A percentile compares a stretch with the other conserved stretches of the same genome.
Conservation (phyloP, 2,113 vertebrate genomes). For the Ascaphus truei region DNA sequence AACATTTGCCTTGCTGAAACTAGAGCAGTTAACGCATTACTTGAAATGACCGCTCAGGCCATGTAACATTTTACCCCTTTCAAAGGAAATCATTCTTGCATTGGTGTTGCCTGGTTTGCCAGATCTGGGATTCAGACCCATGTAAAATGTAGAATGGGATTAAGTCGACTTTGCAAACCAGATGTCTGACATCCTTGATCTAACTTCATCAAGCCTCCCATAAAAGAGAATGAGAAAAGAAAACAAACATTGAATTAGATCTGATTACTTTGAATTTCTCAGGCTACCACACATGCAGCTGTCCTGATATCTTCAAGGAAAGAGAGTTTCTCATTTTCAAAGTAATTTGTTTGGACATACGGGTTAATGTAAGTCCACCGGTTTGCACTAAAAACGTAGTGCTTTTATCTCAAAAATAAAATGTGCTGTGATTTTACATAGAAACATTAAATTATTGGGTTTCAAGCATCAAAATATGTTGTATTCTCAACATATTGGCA, state of each 20-base stretch:
- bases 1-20: no score
- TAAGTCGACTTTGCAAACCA: not conserved
- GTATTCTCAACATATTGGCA: no score
- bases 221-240: constrained; percentile 12
- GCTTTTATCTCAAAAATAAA: no score
- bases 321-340: not conserved
- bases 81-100: no score
- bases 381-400: not conserved
- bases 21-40: no score
- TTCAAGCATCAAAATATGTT: no score
- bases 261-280: constrained; percentile 20
- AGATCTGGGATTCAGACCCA: not conserved
- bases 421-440: no score
- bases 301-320: not conserved
- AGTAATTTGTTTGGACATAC: not conserved
- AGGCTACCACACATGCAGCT: constrained; percentile 24
- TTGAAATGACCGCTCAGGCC: no score
- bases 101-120: not conserved
- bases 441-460: no score
- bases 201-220: constrained; percentile 8
- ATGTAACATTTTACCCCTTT: no score
- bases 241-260: constrained; percentile 27
- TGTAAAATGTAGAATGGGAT: not conserved
- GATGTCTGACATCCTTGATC: constrained; percentile 3
- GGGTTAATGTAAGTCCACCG: not conserved